Evolutionary conservation across 2,113 vertebrate genomes (phyloP), one percentile per base, ranked within the genome.

Genomic region (Castor canadensis): DNA sequence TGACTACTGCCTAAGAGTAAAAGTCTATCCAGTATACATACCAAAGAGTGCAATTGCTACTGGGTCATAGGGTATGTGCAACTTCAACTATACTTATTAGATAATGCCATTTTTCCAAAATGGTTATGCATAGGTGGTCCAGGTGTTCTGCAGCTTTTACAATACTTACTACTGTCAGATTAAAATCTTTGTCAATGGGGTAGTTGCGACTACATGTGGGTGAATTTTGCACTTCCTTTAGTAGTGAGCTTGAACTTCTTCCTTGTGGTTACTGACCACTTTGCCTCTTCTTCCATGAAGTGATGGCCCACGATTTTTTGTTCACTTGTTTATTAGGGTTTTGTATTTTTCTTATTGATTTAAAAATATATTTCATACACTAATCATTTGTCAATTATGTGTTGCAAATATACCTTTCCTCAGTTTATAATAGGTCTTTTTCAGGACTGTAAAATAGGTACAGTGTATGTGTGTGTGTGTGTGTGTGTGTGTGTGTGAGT

Each of bases 61-160:
- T 75, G 56, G 35, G 35, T 93, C 35, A 87, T 60, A 73, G 38
- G n/a, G 6, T 56, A 87, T 64, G 49, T 64, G 9, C 7, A 45
- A 71, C 35, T 96, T 91, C 62, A 76, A n/a, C 17, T 76, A n/a
- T n/a, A n/a, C n/a, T 93, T 19, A 64, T 35, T 87, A 58, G 35
- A 79, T 49, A 91, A 72, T 58, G 16, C 4, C 1, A 52, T 56
- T 43, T 60, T 60, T 40, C 71, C 20, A 66, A 67, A 89, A 76
- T 90, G 9, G 20, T 64, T 66, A 30, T 43, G 20, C 26, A 12
- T 66, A 71, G 35, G 35, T 79, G 9, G 3, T 75, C 5, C 35
- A 89, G 45, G 81, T 73, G n/a, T 20, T 40, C 12, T 38, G 24
- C 12, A 35, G 87, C 8, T 90, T 76, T 93, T 87, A 45, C 17